Conservation (phyloP, 2,888 invertebrate species). For the Syrphus vitripennis region DNA sequence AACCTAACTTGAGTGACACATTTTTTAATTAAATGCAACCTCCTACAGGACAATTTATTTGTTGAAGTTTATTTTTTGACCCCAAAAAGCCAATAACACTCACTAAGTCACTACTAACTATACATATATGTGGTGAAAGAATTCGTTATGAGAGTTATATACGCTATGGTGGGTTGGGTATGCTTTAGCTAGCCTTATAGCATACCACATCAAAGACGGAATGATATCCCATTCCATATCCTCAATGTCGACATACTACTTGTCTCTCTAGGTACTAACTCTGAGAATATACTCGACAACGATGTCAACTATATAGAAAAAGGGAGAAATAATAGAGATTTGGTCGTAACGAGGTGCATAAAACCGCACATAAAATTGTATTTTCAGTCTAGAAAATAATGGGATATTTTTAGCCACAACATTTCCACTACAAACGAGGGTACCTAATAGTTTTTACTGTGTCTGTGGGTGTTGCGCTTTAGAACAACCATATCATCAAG, state of each 20-base stretch:
- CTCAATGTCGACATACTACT: conserved; percentile 12
- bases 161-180: not conserved
- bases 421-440: conserved; percentile 57
- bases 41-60: conserved; percentile 52
- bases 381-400: conserved; percentile 70
- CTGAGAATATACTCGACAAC: conserved; percentile 34
- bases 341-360: conserved; percentile 68
- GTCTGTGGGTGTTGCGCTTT: conserved; percentile 13
- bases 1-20: conserved; percentile 55
- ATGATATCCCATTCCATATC: conserved; percentile 33
- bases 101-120: conserved; percentile 54
- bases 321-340: conserved; percentile 25
- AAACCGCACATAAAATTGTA: conserved; percentile 71
- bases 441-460: conserved; percentile 42
- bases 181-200: not conserved
- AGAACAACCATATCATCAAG: not conserved
- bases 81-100: conserved; percentile 67
- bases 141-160: conserved; percentile 21
- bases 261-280: not conserved
- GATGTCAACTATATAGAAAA: conserved; percentile 48
- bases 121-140: conserved; percentile 27
- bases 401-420: conserved; percentile 70
- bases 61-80: conserved; percentile 45
- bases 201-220: conserved; percentile 52
- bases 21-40: conserved; percentile 70